These are phyloP conservation scores for Chironomus striatipennis DNA, from an alignment of 1,140 invertebrate species.

Conservation along the genomic window DNA sequence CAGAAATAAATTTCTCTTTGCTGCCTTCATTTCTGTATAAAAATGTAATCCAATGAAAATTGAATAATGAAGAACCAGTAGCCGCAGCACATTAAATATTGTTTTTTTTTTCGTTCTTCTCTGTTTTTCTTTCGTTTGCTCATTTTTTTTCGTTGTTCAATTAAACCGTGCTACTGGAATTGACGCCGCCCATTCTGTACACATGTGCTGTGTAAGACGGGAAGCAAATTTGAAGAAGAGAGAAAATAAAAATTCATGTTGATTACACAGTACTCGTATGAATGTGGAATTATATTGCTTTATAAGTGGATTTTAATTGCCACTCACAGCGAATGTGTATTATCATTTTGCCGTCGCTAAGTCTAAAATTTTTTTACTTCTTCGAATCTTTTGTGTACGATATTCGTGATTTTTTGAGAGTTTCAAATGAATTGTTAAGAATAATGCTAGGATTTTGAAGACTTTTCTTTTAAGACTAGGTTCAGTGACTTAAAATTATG, in stretches of 20 bases:
- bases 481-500: no score
- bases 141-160: neutral
- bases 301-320: conserved; percentile 21
- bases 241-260: no score
- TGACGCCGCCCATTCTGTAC: neutral
- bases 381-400: no score
- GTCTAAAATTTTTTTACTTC: neutral
- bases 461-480: no score
- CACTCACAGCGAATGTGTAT: neutral
- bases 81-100: neutral
- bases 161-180: conserved; percentile 14
- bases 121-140: conserved; percentile 4
- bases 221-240: no score
- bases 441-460: no score
- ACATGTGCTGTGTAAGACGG: neutral
- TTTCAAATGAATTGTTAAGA: no score
- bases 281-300: no score
- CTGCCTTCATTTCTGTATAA: neutral
- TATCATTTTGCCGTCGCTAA: conserved; percentile 5
- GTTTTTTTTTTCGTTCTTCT: conserved; percentile 7
- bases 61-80: conserved; percentile 13
- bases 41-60: neutral
- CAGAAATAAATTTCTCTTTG: neutral
- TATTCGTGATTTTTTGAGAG: no score
- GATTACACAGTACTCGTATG: neutral